Conservation (phyloP, 2,797 vertebrate genomes). For the Melanitta fusca region DNA sequence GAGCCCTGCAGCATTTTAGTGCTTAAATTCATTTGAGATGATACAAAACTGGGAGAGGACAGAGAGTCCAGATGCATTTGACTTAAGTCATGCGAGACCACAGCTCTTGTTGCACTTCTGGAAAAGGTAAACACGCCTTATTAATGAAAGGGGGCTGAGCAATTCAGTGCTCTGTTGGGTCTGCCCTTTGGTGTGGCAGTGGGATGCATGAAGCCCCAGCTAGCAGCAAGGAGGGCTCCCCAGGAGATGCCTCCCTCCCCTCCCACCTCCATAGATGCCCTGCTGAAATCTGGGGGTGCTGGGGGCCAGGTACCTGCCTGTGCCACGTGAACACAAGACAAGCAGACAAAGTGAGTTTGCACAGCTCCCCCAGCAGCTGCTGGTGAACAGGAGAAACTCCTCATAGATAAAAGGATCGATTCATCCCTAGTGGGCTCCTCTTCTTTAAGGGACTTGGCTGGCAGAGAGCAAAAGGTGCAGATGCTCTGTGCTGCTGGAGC, state of each 20-base stretch:
- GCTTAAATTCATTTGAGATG: background rate
- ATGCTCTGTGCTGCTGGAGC: background rate
- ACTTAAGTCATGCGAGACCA: background rate
- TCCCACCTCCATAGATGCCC: no score
- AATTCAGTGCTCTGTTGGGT: background rate
- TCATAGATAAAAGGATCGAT: background rate
- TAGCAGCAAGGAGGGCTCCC: background rate
- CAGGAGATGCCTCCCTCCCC: background rate
- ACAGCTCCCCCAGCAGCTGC: background rate
- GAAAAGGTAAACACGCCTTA: slow-evolving; percentile 25
- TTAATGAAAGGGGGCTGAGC: slow-evolving; percentile 15
- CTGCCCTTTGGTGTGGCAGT: slow-evolving; percentile 40
- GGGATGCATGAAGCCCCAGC: accelerated
- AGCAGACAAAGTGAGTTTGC: background rate
- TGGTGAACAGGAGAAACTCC: background rate
- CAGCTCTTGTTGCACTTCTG: slow-evolving; percentile 1
- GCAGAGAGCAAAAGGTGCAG: background rate
- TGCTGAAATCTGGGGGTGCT: background rate
- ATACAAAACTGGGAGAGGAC: slow-evolving; percentile 4
- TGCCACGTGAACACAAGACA: background rate
- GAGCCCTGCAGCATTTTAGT: background rate
- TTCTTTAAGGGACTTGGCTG: background rate
- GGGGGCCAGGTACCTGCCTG: background rate
- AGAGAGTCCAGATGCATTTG: background rate
- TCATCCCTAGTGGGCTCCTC: background rate